Percentiles rank a stretch among this genome's conserved stretches.
Conservation (phyloP, 2,113 vertebrate species). For the Pontoporia blainvillei region DNA sequence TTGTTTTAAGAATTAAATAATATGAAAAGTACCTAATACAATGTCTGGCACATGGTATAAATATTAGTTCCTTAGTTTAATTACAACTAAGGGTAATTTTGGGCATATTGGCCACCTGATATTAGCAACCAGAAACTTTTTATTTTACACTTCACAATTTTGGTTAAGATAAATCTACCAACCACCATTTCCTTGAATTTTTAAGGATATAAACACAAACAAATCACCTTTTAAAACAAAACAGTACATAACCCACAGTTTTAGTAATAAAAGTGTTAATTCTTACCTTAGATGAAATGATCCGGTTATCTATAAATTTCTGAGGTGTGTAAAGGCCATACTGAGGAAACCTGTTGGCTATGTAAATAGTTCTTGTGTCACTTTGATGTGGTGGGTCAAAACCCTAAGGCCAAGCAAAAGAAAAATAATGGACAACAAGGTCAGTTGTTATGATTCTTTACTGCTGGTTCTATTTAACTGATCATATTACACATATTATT, state of each 20-base stretch:
- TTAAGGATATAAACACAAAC: constrained; percentile 7
- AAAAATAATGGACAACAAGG: background rate
- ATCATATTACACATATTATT: background rate
- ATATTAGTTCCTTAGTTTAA: background rate
- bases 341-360: constrained; percentile 96
- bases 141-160: background rate
- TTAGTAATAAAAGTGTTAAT: constrained; percentile 9
- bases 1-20: background rate
- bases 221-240: constrained; percentile 25
- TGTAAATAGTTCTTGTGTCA: constrained; percentile 96
- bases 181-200: background rate
- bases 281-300: constrained; percentile 98
- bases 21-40: background rate
- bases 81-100: background rate
- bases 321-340: constrained; percentile 95
- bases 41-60: background rate
- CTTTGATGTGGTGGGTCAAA: constrained; percentile 98
- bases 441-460: constrained; percentile 4
- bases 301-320: constrained; percentile 97
- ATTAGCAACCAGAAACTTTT: background rate
- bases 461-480: constrained; percentile 4
- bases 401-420: constrained; percentile 83
- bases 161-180: constrained; percentile 5
- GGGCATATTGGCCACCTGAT: background rate
- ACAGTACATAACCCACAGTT: background rate